Percentiles rank a stretch among this genome's conserved stretches.
phyloP scores from a whole-genome alignment of 1,140 invertebrate species.

The Drosophila guanche region DNA sequence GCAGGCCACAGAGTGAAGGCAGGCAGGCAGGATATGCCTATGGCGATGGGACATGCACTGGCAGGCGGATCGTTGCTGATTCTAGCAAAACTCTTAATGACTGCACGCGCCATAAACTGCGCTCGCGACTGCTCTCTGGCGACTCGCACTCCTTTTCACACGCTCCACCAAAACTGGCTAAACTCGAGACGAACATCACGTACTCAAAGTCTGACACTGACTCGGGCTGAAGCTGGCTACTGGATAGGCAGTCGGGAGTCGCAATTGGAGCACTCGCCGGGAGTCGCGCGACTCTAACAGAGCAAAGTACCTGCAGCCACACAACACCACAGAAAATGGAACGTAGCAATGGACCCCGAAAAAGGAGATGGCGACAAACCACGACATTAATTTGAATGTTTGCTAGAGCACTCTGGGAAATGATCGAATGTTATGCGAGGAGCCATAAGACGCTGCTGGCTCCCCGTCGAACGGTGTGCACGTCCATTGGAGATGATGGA shows the following conservation, averaged over 20 bases:
- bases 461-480: constrained; percentile 24
- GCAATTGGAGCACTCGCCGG: constrained; percentile 48
- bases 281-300: constrained; percentile 41
- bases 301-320: constrained; percentile 1
- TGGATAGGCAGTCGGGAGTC: constrained; percentile 20
- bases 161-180: constrained; percentile 40
- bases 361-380: constrained; percentile 53
- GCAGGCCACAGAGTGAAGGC: constrained; percentile 1
- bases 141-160: constrained; percentile 65
- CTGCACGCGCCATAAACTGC: constrained; percentile 68
- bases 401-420: constrained; percentile 64
- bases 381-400: constrained; percentile 72
- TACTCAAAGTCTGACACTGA: constrained; percentile 27
- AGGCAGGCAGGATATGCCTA: constrained; percentile 17
- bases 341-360: constrained; percentile 25
- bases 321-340: constrained; percentile 4
- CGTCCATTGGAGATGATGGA: constrained; percentile 63
- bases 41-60: constrained; percentile 4
- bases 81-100: constrained; percentile 71
- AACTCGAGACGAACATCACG: constrained; percentile 56
- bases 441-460: constrained; percentile 21
- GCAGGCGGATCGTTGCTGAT: constrained; percentile 37
- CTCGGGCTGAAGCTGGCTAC: constrained; percentile 22
- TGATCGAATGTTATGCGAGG: constrained; percentile 70
- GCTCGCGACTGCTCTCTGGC: constrained; percentile 9